These are phyloP conservation scores for Acanthosepion pharaonis DNA, from an alignment of 2,888 invertebrate genomes.

Conservation along the genomic window DNA sequence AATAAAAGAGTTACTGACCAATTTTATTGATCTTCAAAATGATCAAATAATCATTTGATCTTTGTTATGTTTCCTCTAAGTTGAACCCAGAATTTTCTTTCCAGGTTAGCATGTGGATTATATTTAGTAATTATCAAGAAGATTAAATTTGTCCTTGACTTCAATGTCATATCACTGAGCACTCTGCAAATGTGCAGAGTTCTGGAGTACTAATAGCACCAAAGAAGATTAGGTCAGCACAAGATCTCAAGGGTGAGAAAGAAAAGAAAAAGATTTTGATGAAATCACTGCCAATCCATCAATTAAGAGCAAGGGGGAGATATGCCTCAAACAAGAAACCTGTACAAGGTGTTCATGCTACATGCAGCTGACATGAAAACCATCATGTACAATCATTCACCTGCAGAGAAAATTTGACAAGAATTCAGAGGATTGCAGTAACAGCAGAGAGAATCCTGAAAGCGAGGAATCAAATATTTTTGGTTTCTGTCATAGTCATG, in stretches of 20 bases:
- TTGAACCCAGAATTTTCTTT: too few relatives aligned
- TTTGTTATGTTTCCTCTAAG: too few relatives aligned
- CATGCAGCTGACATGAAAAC: not conserved
- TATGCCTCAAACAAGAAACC: not conserved
- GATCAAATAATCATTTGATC: too few relatives aligned
- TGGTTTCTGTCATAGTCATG: not conserved
- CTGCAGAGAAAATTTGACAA: not conserved
- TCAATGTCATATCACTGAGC: not conserved
- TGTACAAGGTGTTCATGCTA: not conserved
- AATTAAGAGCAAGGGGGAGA: not conserved
- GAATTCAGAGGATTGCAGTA: not conserved
- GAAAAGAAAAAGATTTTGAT: not conserved
- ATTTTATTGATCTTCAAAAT: too few relatives aligned
- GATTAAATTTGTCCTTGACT: not conserved
- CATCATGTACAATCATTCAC: not conserved
- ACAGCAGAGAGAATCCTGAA: not conserved
- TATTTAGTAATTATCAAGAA: too few relatives aligned
- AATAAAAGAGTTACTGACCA: too few relatives aligned
- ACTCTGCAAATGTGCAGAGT: not conserved
- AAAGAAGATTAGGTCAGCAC: not conserved
- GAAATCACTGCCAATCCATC: not conserved
- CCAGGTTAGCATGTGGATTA: too few relatives aligned
- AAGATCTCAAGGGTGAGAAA: not conserved
- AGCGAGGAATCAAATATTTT: not conserved
- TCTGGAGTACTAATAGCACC: not conserved